Base-by-base conservation (phyloP, 2,888 invertebrate species). In the Amorpha juglandis region DNA sequence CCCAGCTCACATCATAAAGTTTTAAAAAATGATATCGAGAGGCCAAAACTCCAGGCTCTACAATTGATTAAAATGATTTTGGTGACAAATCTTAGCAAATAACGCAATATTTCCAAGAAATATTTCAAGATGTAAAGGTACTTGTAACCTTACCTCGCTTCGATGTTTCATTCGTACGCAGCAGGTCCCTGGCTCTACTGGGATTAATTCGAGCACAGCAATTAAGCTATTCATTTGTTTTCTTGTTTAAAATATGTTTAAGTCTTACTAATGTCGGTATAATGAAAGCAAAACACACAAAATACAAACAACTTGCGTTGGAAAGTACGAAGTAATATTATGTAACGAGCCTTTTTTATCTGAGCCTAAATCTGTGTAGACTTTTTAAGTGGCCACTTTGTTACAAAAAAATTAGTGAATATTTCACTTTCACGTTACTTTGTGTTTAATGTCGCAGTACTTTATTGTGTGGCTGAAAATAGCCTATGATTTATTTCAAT, bases 311-410 rank as follows among this genome's bases (percentile, higher is more conserved):
- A n/a, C 6, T 21, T 21, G 33, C 53, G 11, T 58, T 19, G 19
- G 33, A 53, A 53, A 53, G 42, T 58, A 12, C 42, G 6, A 42
- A 19, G n/a, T 42, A 58, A 27, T 27, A 4, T 27, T 38, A 42
- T 58, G 38, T 58, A 58, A 58, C 42, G 58, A 58, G 42, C 19
- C 19, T 58, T 42, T 27, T 58, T 58, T 42, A 58, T 58, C 58
- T 38, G 19, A 38, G 42, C 42, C 19, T 16, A 11, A 42, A 58
- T 58, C 58, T 58, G 58, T 38, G 58, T 58, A 8, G 58, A 55
- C 9, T 55, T 58, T 58, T 58, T 58, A 42, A 42, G 12, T 58
- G 19, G 6, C 19, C 16, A 42, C 19, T 16, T 58, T 38, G 9
- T 16, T 42, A 19, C 38, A 42, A 19, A 38, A 19, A 58, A 21